Conservation (phyloP, 1,140 invertebrate species). For the Drosophila varians region DNA sequence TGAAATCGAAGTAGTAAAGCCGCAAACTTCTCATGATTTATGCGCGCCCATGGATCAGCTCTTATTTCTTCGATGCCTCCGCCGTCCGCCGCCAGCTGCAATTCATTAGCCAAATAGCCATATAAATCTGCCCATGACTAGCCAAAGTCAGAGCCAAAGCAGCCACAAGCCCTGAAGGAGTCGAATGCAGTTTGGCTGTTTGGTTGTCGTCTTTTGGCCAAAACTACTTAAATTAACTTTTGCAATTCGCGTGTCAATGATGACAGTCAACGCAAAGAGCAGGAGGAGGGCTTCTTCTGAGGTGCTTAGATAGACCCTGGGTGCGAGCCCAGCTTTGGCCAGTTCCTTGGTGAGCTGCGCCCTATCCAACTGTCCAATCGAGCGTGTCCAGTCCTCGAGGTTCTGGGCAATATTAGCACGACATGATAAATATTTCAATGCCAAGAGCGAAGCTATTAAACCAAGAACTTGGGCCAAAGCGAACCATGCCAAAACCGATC, state of each 20-base stretch:
- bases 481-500: constrained; percentile 11
- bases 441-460: constrained; percentile 70
- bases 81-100: constrained; percentile 35
- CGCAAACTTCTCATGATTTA: constrained; percentile 40
- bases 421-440: constrained; percentile 70
- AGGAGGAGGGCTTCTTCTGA: not conserved
- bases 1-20: constrained; percentile 37
- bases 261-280: constrained; percentile 59
- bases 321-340: no score
- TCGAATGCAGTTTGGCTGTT: constrained; percentile 10
- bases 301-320: constrained; percentile 37
- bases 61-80: constrained; percentile 31
- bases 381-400: constrained; percentile 54
- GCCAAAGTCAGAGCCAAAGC: constrained; percentile 19
- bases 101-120: constrained; percentile 61
- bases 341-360: constrained; percentile 27
- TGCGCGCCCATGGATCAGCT: constrained; percentile 42
- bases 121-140: constrained; percentile 61
- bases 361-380: constrained; percentile 54
- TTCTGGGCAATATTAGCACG: constrained; percentile 52
- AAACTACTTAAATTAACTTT: constrained; percentile 71
- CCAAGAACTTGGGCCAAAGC: constrained; percentile 13
- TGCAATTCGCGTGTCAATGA: constrained; percentile 69
- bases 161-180: constrained; percentile 9
- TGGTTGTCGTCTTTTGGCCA: constrained; percentile 42